A percentile compares a stretch with the other conserved stretches of the same genome.
phyloP scores from a whole-genome alignment of 2,113 vertebrate species.

The Ivindomyrus marchei region DNA sequence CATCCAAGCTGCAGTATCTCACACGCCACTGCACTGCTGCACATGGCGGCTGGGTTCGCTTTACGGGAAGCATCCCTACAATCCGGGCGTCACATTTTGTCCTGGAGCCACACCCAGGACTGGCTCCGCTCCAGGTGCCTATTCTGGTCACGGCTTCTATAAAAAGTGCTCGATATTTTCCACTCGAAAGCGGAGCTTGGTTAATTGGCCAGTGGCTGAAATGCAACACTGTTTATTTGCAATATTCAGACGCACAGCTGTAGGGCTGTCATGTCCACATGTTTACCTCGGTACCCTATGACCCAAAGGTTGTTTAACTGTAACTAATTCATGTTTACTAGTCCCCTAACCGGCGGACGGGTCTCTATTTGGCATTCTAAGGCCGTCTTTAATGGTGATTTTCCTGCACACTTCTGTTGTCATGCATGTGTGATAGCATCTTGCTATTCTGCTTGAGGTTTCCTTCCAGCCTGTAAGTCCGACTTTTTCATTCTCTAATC shows the following conservation, averaged over 20 bases:
- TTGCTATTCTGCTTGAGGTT: slow-evolving; percentile 14
- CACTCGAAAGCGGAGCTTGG: not conserved
- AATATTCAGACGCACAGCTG: not conserved
- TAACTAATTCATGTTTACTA: slow-evolving; percentile 14
- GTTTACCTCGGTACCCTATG: slow-evolving; percentile 11
- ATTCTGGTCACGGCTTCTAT: not conserved
- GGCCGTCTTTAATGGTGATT: not conserved
- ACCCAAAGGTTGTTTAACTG: slow-evolving; percentile 23
- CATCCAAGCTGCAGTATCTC: not conserved
- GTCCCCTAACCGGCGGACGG: not conserved
- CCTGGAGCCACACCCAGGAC: not conserved
- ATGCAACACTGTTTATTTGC: slow-evolving; percentile 24
- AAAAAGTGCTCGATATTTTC: slow-evolving; percentile 8
- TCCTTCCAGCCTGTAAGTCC: slow-evolving; percentile 48
- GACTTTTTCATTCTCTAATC: not conserved
- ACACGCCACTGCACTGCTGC: not conserved
- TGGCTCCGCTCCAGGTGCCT: not conserved
- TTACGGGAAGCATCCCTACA: not conserved
- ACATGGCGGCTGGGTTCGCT: not conserved
- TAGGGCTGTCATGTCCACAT: slow-evolving; percentile 14
- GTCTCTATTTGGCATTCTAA: not conserved
- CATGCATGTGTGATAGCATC: not conserved
- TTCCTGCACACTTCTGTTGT: not conserved
- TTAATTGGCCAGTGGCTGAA: slow-evolving; percentile 22
- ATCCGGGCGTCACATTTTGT: not conserved